Evolutionary conservation across 2,113 vertebrate genomes (phyloP), one percentile per base, ranked within the genome.

Genomic region (Prionailurus viverrinus): DNA sequence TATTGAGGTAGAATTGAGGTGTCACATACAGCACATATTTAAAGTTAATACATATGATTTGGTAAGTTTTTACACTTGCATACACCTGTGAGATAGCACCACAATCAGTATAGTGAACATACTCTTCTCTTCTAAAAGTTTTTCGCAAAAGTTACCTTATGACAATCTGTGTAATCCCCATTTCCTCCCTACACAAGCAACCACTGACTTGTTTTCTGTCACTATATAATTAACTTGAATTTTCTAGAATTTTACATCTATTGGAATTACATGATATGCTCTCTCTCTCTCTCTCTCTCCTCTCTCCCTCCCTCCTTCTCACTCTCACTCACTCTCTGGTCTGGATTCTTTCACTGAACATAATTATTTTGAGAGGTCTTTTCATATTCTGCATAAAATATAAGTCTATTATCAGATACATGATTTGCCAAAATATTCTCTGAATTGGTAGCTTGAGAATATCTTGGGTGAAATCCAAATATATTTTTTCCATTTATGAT

Each of bases 401-500:
- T 48, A 66, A 74, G 1, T 61, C 15, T 23, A 83, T 89, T 63
- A 53, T 33, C 45, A 58, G 7, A 82, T 61, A 68, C 3, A 0
- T 63, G 16, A 83, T 88, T 76, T 89, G 33, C n/a, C 81, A 96
- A 93, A 73, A n/a, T 66, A 80, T 41, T 79, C 31, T 80, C 53
- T n/a, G 31, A 31, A 39, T 79, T 23, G 2, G 4, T 92, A 33
- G 15, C 36, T 81, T 74, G n/a, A 69, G 21, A 84, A 73, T 78
- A 5, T 84, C 53, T 89, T 65, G 79, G 13, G 83, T 89, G 9
- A 89, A 79, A 78, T 71, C 5, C 25, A 63, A n/a, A 61, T 61
- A 61, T 15, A 3, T 79, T 27, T 71, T 36, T 36, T 45, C 41
- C 13, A 65, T 33, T 45, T 81, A 16, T 33, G 16, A 27, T 45